Evolutionary conservation across 1,140 invertebrate genomes (phyloP), one percentile per base, ranked within the genome.

Genomic region (Metopolophium dirhodum): DNA sequence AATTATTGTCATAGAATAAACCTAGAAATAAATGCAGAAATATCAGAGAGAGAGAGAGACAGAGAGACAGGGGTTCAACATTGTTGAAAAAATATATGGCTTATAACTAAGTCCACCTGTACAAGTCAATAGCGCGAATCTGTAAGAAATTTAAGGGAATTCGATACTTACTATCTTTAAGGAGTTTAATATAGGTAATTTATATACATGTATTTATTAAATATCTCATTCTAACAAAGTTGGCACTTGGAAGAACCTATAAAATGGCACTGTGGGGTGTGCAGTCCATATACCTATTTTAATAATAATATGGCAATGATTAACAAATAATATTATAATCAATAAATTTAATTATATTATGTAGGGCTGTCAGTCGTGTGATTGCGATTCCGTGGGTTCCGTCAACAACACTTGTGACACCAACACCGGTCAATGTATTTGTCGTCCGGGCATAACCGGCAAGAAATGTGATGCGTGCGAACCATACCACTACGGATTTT

Each of bases 401-500:
- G 96, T 96, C 94, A 98, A 98, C 95, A 96, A 96, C 7, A 98
- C 97, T 14, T 99, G 98, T 94, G 96, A 99, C 94, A 95, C 97
- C 1, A 95, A 96, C 82, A 97, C 96, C n/a, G 98, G 98, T 3
- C 97, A 98, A 95, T 99, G 98, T 95, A 96, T 97, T 94, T 99
- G 98, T 95, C 96, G 97, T 94, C 96, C 97, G 11, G 98, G 98
- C 35, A 97, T 99, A 49, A 98, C 97, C 18, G 98, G 98, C 9
- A 95, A 96, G 94, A 96, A 97, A 87, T 99, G 99, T 95, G 98
- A 99, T 94, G 96, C 97, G 94, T 99, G 99, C 95, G 96, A 97
- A 93, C 96, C 97, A 1, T 97, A 97, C 95, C 98, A 98, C 95
- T 99, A 98, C 95, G 99, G 98, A 86, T 99, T 99, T 95, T 97